Evolutionary conservation across 92 coral and sea anemone genomes (phyloP), one percentile per base, ranked within the genome.

Genomic region (Paragorgia papillata): DNA sequence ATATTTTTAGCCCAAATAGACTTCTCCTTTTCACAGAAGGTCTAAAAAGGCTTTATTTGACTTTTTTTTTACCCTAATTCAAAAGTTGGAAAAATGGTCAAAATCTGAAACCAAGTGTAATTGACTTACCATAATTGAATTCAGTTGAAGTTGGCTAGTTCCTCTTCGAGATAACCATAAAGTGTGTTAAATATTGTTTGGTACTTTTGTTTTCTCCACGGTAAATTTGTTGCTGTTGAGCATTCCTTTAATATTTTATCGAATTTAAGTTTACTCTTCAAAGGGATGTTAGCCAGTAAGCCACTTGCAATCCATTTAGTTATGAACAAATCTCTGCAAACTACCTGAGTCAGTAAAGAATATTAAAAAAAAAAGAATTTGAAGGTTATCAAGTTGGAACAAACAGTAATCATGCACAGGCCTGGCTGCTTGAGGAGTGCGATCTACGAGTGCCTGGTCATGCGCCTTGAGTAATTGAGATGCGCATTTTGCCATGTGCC

Each of bases 271-370:
- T 34, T 26, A 35, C 64, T 71, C 24, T 55, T 57, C 12, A 32
- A 30, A 71, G 97, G 91, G 35, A 88, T 75, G 44, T 79, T 76
- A 35, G 89, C 67, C 26, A 94, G 80, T 60, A 94, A 66, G 5
- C 98, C 98, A 22, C 85, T 86, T 56, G 80, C 74, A n/a, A 64
- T 83, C 97, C 94, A 89, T 22, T 73, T 33, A 9, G 96, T 80
- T 57, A 55, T 31, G 57, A 95, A 75, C 55, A 95, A 65, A 58
- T 95, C 92, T 25, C 90, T 82, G 67, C 99, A 95, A 12, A 91
- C 69, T 0, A 86, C 79, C 83, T 89, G 48, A 17, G 74, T 35
- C 1, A 51, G 69, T 69, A 48, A 8, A n/a, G 21, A 14, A 4
- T 24, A n/a, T 31, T 30, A 27, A 31, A 13, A 12, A 9, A 58